Percentiles rank a stretch among this genome's conserved stretches.
Evolutionary conservation across 2,888 invertebrate genomes (phyloP).

Genomic region (Agapetus fuscipes): DNA sequence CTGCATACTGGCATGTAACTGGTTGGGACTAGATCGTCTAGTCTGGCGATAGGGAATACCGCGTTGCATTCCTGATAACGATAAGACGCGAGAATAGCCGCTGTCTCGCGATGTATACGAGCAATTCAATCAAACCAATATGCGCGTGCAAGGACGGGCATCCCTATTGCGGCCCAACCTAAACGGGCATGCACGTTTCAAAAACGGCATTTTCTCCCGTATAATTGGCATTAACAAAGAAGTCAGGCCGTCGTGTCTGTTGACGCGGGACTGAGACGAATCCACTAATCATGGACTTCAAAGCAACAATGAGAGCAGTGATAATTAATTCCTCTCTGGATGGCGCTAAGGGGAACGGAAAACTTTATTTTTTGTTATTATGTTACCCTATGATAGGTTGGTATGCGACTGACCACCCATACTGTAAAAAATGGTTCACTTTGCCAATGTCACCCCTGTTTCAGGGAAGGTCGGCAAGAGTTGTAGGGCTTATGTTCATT

Average conservation of each 20-base stretch:
- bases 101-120: conserved; percentile 5
- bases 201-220: conserved; percentile 14
- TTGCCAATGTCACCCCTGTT: too few relatives aligned
- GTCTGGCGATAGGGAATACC: too few relatives aligned
- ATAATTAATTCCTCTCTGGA: background rate
- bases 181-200: conserved; percentile 14
- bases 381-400: too few relatives aligned
- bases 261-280: conserved; percentile 3
- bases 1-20: too few relatives aligned
- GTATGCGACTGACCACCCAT: too few relatives aligned
- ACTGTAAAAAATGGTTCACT: too few relatives aligned
- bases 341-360: background rate
- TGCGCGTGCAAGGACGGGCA: background rate
- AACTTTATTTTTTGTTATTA: too few relatives aligned
- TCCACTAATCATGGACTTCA: conserved; percentile 9
- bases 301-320: background rate
- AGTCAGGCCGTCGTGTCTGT: conserved; percentile 4
- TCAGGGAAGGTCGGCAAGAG: too few relatives aligned
- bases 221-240: conserved; percentile 21
- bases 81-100: conserved; percentile 5
- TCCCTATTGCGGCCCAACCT: conserved; percentile 2
- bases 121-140: conserved; percentile 4
- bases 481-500: too few relatives aligned
- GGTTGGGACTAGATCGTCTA: too few relatives aligned
- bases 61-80: too few relatives aligned